Percentiles rank a stretch among this genome's conserved stretches.
These are phyloP conservation scores for Vireo altiloquus DNA, from an alignment of 2,113 vertebrate species.

Conservation along the genomic window DNA sequence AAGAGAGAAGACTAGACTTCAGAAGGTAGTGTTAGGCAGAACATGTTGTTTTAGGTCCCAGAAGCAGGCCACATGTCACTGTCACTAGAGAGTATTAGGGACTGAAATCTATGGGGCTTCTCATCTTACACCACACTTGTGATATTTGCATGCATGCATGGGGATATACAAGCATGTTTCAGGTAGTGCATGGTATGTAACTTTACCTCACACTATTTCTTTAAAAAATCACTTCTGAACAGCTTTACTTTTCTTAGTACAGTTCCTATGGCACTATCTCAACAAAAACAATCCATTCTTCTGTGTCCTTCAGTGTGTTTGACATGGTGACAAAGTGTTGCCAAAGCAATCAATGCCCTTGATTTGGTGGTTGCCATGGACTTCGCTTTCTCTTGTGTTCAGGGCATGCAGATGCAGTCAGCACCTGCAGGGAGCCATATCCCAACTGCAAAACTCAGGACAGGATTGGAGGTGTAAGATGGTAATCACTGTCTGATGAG, in stretches of 20 bases:
- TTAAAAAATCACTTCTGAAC: neutral
- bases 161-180: neutral
- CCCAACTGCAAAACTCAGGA: neutral
- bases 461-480: neutral
- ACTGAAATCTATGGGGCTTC: neutral
- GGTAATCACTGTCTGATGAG: neutral
- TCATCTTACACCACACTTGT: neutral
- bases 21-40: slow-evolving; percentile 14
- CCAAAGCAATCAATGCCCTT: neutral
- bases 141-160: neutral
- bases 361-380: neutral
- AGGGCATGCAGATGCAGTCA: neutral
- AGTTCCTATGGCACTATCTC: neutral
- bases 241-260: neutral
- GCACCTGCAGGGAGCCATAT: neutral
- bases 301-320: neutral
- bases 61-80: neutral
- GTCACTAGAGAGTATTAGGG: neutral
- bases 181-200: neutral
- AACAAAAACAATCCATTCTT: neutral
- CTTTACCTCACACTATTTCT: neutral
- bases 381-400: neutral
- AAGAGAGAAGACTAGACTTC: slow-evolving; percentile 33
- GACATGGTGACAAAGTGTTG: neutral
- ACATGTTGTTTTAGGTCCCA: neutral